These are phyloP conservation scores for Lepidurus arcticus DNA, from an alignment of 1,140 invertebrate genomes.

Conservation along the genomic window DNA sequence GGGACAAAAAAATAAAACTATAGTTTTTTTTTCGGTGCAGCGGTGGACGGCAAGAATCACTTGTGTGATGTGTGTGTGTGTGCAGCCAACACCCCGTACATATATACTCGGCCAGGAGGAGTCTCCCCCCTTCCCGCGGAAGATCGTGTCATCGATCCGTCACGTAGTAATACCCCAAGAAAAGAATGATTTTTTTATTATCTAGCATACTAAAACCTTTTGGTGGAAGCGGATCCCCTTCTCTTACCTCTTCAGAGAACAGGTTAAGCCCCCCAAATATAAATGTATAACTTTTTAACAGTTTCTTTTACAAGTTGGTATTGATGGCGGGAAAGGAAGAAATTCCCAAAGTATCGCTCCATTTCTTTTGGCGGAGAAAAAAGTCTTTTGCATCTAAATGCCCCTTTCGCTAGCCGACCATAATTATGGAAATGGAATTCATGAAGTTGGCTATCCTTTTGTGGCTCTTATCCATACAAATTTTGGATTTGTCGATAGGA, in stretches of 20 bases:
- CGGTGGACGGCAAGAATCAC: background rate
- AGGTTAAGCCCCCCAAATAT: too few species aligned
- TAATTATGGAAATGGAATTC: slow-evolving; percentile 22
- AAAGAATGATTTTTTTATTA: background rate
- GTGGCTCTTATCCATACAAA: background rate
- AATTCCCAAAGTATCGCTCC: background rate
- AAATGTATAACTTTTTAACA: too few species aligned
- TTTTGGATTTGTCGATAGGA: background rate
- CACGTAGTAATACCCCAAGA: background rate
- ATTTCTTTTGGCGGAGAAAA: background rate
- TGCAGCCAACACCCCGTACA: background rate
- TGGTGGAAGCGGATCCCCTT: too few species aligned
- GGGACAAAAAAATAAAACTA: too few species aligned
- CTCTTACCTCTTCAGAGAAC: too few species aligned
- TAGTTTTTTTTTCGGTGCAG: too few species aligned
- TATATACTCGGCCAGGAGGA: background rate
- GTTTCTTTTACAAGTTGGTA: too few species aligned
- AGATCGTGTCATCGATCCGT: slow-evolving; percentile 14
- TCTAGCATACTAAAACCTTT: too few species aligned
- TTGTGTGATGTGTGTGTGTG: slow-evolving; percentile 13
- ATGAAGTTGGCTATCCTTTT: background rate
- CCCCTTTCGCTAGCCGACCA: background rate
- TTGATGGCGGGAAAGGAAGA: too few species aligned
- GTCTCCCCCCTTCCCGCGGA: background rate
- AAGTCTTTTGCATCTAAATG: slow-evolving; percentile 15